Percentiles rank a stretch among this genome's conserved stretches.
Conservation (phyloP, 2,888 invertebrate species). For the Nudaria mundana region DNA sequence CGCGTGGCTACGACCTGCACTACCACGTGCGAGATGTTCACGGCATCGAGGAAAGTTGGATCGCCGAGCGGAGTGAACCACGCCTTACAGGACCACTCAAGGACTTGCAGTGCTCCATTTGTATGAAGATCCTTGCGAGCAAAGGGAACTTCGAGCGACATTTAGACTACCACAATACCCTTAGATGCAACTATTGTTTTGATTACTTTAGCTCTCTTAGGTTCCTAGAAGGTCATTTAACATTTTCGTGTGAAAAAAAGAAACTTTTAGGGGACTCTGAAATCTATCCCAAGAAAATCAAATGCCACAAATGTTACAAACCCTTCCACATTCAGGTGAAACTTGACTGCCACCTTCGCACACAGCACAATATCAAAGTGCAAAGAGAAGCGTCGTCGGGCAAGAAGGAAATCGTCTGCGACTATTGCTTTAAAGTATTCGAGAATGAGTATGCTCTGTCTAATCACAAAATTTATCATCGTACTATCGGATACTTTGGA, state of each 20-base stretch:
- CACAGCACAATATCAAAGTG: conserved; percentile 58
- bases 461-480: conserved; percentile 69
- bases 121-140: conserved; percentile 68
- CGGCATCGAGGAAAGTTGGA: conserved; percentile 66
- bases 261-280: conserved; percentile 69
- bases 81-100: conserved; percentile 59
- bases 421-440: conserved; percentile 73
- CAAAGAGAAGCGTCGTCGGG: conserved; percentile 46
- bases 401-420: conserved; percentile 63
- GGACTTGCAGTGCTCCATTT: conserved; percentile 72
- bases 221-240: conserved; percentile 72
- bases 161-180: conserved; percentile 72
- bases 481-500: conserved; percentile 66
- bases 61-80: conserved; percentile 56
- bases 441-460: conserved; percentile 65
- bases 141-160: conserved; percentile 75
- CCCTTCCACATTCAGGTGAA: conserved; percentile 75
- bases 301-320: conserved; percentile 73
- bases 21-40: conserved; percentile 68
- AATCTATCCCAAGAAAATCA: conserved; percentile 61
- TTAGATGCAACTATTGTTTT: conserved; percentile 75
- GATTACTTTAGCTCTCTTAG: conserved; percentile 67
- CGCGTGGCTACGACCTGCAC: conserved; percentile 66
- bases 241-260: conserved; percentile 69
- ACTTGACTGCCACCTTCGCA: conserved; percentile 70